Evolutionary conservation across 2,113 vertebrate species (phyloP).

Genomic region (Gallinago paraguaiae): DNA sequence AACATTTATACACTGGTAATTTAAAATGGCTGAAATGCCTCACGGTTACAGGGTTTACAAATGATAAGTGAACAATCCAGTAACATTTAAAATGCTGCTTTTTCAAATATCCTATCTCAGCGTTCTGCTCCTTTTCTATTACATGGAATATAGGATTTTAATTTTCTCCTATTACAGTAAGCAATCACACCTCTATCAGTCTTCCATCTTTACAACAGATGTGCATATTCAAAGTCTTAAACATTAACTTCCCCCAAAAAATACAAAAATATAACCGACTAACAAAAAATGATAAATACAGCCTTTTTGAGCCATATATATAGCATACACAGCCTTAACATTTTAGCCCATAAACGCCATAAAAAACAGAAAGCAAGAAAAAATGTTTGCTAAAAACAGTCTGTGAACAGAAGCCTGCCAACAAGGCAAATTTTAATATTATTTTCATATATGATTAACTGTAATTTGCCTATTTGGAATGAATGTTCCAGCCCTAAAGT

Average conservation of each 20-base stretch:
- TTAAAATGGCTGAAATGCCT: slow-evolving; percentile 47
- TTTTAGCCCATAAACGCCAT: not conserved
- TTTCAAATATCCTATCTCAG: slow-evolving; percentile 12
- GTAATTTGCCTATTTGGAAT: not conserved
- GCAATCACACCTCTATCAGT: slow-evolving; percentile 2
- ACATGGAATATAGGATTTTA: slow-evolving; percentile 2
- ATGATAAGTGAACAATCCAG: slow-evolving; percentile 9
- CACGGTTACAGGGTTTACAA: not conserved
- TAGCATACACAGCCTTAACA: not conserved
- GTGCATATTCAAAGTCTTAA: slow-evolving; percentile 17
- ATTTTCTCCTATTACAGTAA: slow-evolving; percentile 34
- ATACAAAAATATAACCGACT: not conserved
- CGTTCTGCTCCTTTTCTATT: slow-evolving; percentile 10
- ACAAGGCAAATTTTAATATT: not conserved
- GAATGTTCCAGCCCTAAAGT: not conserved
- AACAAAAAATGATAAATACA: not conserved
- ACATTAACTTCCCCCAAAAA: not conserved
- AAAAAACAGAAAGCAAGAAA: not conserved
- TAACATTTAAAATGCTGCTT: slow-evolving; percentile 3
- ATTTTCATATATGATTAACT: not conserved
- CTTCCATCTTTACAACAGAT: slow-evolving; percentile 35
- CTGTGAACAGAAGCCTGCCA: not conserved
- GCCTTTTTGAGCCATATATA: not conserved
- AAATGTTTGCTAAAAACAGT: not conserved
- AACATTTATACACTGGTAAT: slow-evolving; percentile 60